These are phyloP conservation scores for Furcula furcula DNA, from an alignment of 2,888 invertebrate species.

Conservation along the genomic window DNA sequence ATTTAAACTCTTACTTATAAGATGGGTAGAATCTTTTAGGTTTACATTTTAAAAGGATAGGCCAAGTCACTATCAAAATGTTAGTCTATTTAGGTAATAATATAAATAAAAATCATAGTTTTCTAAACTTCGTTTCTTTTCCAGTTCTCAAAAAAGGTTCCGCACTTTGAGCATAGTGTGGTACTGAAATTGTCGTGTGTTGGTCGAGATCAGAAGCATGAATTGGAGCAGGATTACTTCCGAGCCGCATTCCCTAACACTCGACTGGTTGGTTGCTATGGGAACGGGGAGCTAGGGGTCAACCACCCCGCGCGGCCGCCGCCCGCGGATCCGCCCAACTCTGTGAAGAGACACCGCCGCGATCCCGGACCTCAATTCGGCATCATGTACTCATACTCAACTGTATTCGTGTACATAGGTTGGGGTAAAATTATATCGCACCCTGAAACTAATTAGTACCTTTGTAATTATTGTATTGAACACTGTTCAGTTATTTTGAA, in stretches of 20 bases:
- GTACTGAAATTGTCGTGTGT: constrained; percentile 70
- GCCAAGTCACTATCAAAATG: too few species aligned
- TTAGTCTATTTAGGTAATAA: too few species aligned
- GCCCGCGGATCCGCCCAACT: constrained; percentile 13
- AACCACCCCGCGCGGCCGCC: constrained; percentile 47
- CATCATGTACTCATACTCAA: constrained; percentile 68
- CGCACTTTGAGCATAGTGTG: constrained; percentile 62
- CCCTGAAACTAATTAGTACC: constrained; percentile 20
- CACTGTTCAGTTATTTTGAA: too few species aligned
- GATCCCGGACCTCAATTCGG: constrained; percentile 44
- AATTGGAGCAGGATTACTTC: constrained; percentile 60
- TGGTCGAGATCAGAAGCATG: constrained; percentile 63
- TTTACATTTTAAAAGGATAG: too few species aligned
- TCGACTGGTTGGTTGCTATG: constrained; percentile 64
- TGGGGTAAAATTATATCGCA: constrained; percentile 60
- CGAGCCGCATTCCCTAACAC: constrained; percentile 63
- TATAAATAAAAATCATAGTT: too few species aligned
- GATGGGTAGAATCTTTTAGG: too few species aligned
- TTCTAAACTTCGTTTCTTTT: constrained; percentile 15
- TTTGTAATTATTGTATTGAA: too few species aligned
- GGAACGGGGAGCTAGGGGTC: constrained; percentile 70
- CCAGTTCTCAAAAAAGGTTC: constrained; percentile 66
- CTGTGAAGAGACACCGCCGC: constrained; percentile 36
- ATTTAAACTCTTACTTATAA: too few species aligned
- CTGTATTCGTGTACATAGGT: constrained; percentile 69